Evolutionary conservation across 2,888 invertebrate genomes (phyloP), one percentile per base, ranked within the genome.

Genomic region (Bellardia pandia): DNA sequence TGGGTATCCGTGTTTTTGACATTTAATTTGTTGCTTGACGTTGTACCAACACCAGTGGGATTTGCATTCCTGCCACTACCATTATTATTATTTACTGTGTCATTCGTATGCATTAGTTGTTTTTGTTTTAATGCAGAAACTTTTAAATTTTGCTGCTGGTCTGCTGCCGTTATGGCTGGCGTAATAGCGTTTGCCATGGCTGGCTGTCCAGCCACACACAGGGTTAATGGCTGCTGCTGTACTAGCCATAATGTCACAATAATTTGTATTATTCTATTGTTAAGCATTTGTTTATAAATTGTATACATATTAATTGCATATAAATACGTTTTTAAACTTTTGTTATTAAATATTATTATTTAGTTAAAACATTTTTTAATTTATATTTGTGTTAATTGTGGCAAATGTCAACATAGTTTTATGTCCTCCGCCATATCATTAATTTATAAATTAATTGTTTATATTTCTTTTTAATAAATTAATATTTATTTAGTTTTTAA

Each of bases 201-300:
- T 3, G 5, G 4, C 30, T 62, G 72, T 9, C 51, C 66, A 14
- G 42, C 45, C 11, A 56, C 45, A 42, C 30, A 37, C 8, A 64
- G 2, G 11, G 8, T 37, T 42, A 64, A 14, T 71, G 62, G 76
- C 11, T 30, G 76, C 8, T 77, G 77, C 48, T 40, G 64, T 79
- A 85, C 30, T 58, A 87, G 64, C 85, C 87, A 87, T 85, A 58
- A 75, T 75, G 85, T 3, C 33, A 40, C 9, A 40, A 82, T 53
- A 37, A 87, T 30, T 64, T 78, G 78, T 85, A 71, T 53, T 58
- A 84, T 58, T 58, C 40, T 68, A 23, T 75, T 74, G 16, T 14
- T 16, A 23, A 79, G n/a, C 53, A 69, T 75, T 79, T 78, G 74
- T 30, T 69, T 62, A 62, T 14, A 16, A 71, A 76, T 75, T 51